Evolutionary conservation across 2,113 vertebrate species (phyloP), one percentile per base, ranked within the genome.

Genomic region (Seriola quinqueradiata): DNA sequence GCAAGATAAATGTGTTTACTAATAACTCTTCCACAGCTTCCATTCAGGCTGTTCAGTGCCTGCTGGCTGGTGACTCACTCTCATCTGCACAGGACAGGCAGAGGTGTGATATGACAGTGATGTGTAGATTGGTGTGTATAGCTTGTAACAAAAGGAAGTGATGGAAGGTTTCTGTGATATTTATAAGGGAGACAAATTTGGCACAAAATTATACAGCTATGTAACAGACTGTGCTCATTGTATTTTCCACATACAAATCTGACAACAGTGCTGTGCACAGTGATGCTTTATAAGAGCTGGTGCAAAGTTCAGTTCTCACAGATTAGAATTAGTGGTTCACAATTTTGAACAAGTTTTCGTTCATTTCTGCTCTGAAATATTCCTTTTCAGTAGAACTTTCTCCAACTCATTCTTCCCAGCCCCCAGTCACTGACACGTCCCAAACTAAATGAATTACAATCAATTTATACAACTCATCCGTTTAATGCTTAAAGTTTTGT

Each of bases 1-100:
- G 77, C 76, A 57, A 88, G 88, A 90, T 83, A 86, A 88, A 91
- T 90, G 86, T 88, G 89, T 91, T 94, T 90, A 86, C 92, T 87
- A 90, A 92, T 90, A 92, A 86, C 79, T 90, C 76, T 79, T 83
- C 86, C 63, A 64, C 82, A 71, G 85, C 81, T 75, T 82, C 80
- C 36, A 84, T 87, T 89, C 84, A 76, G 78, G 85, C 71, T 71
- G 63, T 81, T 81, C 73, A 71, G 68, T 70, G 74, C 82, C 59
- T 52, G 84, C 86, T 83, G 85, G 82, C 60, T 81, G 88, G 84
- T 89, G 87, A 90, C 79, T 91, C 83, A 86, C 74, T 89, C 81
- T 89, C 87, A 82, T 89, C 81, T 71, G 78, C 25, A 17, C 73
- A 59, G 84, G 71, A 77, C 60, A 28, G 82, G 54, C 70, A 48